Evolutionary conservation across 1,140 invertebrate species (phyloP), one percentile per base, ranked within the genome.

Genomic region (Hyphantria cunea): DNA sequence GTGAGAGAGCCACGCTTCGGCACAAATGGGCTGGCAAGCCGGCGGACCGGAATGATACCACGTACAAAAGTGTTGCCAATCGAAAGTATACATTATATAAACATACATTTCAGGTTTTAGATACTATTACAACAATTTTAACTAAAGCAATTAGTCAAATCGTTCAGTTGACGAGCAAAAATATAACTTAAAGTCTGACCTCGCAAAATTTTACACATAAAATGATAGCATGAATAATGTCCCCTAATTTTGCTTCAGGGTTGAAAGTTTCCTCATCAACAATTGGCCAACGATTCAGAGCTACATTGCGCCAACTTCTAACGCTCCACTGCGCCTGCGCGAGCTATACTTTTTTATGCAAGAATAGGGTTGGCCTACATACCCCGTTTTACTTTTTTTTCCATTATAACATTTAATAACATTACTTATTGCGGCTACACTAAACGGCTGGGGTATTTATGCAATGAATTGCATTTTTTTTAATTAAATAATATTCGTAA

Each of bases 161-260:
- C 7, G 2, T 39, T 39, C 7, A 39, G 2, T 0, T 39, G 11
- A 44, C 11, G 2, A 13, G 13, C 41, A 12, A 44, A 44, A 44
- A 12, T n/a, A n/a, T 13, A 6, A 12, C 13, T n/a, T 7, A 6
- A 25, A 14, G 12, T 10, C 0, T 58, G 55, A 58, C 55, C 55
- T 58, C 54, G 54, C 10, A 34, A 3, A 14, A 25, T 25, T 25
- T 39, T 31, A 44, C 15, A 17, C 12, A 58, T 48, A 33, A 58
- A 58, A 60, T 60, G 39, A 60, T 50, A 60, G 56, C 56, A 60
- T 60, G 15, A 37, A 60, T 60, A 60, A 60, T 60, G 56, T 51
- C 56, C 56, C 25, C 56, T 60, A 60, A 60, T 60, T 51, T 50
- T 33, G 5, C 56, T 50, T 51, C 56, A 60, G 56, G 56, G 56